Conservation (phyloP, 2,113 vertebrate species). For the Lathamus discolor region DNA sequence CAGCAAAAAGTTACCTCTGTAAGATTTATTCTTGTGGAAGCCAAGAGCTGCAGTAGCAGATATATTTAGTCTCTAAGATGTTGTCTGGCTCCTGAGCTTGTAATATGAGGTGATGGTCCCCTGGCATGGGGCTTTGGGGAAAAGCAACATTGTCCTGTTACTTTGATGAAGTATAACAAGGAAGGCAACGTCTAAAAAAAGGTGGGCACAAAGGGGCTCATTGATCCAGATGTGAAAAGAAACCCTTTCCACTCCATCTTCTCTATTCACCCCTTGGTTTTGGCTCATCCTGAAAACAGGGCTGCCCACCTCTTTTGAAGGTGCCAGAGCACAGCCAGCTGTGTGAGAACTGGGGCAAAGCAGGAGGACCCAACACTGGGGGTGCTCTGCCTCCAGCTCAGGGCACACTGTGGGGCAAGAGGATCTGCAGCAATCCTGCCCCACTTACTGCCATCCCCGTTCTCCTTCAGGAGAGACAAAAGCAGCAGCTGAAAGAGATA, state of each 20-base stretch:
- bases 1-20: background rate
- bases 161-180: background rate
- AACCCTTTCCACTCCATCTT: background rate
- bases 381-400: background rate
- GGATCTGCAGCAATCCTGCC: background rate
- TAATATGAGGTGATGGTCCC: background rate
- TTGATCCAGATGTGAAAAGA: background rate
- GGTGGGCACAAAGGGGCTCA: background rate
- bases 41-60: conserved; percentile 7
- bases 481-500: background rate
- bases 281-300: background rate
- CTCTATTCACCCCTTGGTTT: rapidly evolving
- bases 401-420: too few relatives aligned
- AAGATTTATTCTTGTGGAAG: conserved; percentile 31
- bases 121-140: background rate
- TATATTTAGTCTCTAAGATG: background rate
- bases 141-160: background rate
- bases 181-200: background rate
- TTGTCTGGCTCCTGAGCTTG: background rate
- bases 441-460: background rate
- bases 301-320: background rate
- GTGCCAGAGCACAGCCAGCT: background rate
- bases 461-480: background rate
- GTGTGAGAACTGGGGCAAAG: background rate
- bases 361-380: background rate